Base-by-base conservation (phyloP, 2,113 vertebrate genomes). In the Steatornis caripensis region DNA sequence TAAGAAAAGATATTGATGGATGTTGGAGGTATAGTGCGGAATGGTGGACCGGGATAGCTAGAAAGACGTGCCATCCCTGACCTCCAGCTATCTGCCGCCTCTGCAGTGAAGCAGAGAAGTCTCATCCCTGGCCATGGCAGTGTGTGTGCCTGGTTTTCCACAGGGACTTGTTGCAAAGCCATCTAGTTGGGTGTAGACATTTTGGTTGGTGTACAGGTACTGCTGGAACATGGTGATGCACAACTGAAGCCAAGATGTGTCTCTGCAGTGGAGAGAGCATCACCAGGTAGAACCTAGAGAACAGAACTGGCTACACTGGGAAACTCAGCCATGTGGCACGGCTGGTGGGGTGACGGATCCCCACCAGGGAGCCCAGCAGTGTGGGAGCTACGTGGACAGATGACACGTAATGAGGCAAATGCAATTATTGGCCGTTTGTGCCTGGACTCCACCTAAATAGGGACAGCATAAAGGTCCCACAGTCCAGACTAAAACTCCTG, bases 81-180 rank as follows among this genome's bases (percentile, higher is more conserved):
- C 16, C 12, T 36, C 34, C 23, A 18, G 36, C 64, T 51, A 46
- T 19, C 39, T 51, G 23, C 54, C 39, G 26, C 43, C 29, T 83
- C 61, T 34, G 14, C 43, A 39, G 43, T 3, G 49, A 45, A 36
- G 64, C 53, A 58, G 43, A 27, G n/a, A 19, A 17, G 7, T 27
- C 64, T 41, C 12, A 45, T 69, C 34, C 43, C 53, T 71, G 62
- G 11, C 58, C 32, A 1, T 3, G 24, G 37, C 43, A n/a, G 27
- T 3, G 26, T 21, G 5, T 2, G 6, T 17, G 29, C 8, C 45
- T 2, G 0, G 4, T 13, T 74, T 8, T 74, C 26, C 23, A 2
- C 7, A 16, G 39, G 17, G 20, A 22, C 64, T 36, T 36, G 8
- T 26, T 27, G 57, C 55, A 57, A 66, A 75, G 66, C 51, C 27